Conservation (phyloP, 2,113 vertebrate species). For the Hypomesus transpacificus region DNA sequence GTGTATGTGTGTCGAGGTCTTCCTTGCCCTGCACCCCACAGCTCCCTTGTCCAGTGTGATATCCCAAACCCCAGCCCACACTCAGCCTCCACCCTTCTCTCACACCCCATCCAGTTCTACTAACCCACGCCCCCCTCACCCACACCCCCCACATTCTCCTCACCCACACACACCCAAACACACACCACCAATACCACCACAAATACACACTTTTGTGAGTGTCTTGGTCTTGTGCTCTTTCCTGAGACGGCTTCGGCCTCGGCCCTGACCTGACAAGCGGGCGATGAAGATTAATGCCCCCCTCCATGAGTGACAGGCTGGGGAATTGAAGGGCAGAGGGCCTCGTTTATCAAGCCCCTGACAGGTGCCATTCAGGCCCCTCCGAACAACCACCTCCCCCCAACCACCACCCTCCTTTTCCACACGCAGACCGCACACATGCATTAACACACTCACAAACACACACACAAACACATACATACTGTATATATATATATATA, state of each 20-base stretch:
- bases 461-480: constrained; percentile 26
- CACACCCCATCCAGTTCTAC: not conserved
- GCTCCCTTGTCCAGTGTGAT: too few species aligned
- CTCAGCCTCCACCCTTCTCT: not conserved
- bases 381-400: constrained; percentile 54
- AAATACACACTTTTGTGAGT: constrained; percentile 48
- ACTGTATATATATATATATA: constrained; percentile 1
- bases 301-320: constrained; percentile 95
- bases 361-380: constrained; percentile 96
- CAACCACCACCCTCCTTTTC: constrained; percentile 68
- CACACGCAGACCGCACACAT: constrained; percentile 22
- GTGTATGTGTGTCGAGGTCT: not conserved
- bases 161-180: constrained; percentile 7
- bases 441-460: not conserved
- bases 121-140: constrained; percentile 30
- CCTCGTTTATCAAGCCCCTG: constrained; percentile 98
- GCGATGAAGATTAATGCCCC: constrained; percentile 98
- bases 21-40: too few species aligned
- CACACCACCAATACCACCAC: constrained; percentile 38
- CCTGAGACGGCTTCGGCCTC: constrained; percentile 39
- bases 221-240: constrained; percentile 39
- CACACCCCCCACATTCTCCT: constrained; percentile 23
- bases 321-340: constrained; percentile 89
- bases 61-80: too few species aligned
- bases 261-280: constrained; percentile 87